Conservation (phyloP, 2,888 invertebrate species). For the Hermaeophaga mercurialis region DNA sequence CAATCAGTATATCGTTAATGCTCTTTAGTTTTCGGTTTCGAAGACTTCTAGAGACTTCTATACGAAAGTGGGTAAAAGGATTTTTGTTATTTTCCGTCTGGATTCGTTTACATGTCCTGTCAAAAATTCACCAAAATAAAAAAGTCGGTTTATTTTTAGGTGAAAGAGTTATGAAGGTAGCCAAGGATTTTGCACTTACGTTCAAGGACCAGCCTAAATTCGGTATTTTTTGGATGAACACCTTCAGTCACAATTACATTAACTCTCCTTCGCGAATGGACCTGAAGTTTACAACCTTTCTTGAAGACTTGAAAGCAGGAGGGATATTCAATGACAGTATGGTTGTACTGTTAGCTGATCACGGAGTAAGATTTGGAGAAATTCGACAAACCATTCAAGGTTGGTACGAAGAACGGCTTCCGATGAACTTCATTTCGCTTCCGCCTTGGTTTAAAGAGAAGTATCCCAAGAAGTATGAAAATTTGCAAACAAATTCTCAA, state of each 20-base stretch:
- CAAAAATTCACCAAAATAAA: neutral
- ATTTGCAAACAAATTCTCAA: conserved; percentile 67
- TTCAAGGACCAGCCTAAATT: conserved; percentile 70
- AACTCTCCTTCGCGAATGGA: conserved; percentile 74
- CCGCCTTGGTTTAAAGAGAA: conserved; percentile 66
- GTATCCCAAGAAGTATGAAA: conserved; percentile 62
- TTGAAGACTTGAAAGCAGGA: conserved; percentile 63
- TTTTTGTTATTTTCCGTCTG: neutral
- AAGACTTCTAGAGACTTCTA: neutral
- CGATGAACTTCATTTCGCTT: conserved; percentile 72
- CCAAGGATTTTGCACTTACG: conserved; percentile 68
- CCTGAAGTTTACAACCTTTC: conserved; percentile 63
- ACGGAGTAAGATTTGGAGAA: conserved; percentile 77
- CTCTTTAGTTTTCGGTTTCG: too few relatives aligned
- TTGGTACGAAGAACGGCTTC: conserved; percentile 80
- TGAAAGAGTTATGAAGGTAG: conserved; percentile 72
- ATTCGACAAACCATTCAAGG: conserved; percentile 71
- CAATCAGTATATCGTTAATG: too few relatives aligned
- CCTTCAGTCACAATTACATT: conserved; percentile 74
- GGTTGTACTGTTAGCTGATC: conserved; percentile 77
- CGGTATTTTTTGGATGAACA: conserved; percentile 81
- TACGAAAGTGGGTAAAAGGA: neutral
- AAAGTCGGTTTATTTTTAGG: conserved; percentile 55
- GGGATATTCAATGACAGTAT: conserved; percentile 70
- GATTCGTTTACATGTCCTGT: too few relatives aligned